These are phyloP conservation scores for Trichogramma dendrolimi DNA, from an alignment of 2,888 invertebrate genomes.

Conservation along the genomic window DNA sequence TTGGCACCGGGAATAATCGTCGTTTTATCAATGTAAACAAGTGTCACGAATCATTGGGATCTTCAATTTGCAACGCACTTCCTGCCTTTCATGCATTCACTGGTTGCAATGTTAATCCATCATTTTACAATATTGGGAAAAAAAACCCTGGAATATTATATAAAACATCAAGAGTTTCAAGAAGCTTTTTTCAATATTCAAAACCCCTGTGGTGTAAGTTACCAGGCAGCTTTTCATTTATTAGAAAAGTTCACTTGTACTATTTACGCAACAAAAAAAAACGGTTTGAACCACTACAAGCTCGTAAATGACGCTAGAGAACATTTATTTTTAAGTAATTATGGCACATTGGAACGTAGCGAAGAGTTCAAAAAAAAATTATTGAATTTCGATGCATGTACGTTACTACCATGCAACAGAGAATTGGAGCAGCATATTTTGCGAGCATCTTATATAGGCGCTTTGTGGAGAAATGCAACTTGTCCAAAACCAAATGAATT, in stretches of 20 bases:
- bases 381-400: too few relatives aligned
- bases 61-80: constrained; percentile 13
- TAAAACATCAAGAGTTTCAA: constrained; percentile 5
- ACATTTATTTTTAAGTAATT: too few relatives aligned
- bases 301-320: too few relatives aligned
- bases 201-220: background rate
- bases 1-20: constrained; percentile 24
- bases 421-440: too few relatives aligned
- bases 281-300: background rate
- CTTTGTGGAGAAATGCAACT: too few relatives aligned
- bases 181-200: constrained; percentile 2
- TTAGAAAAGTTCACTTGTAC: constrained; percentile 11
- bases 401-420: too few relatives aligned
- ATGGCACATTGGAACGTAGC: too few relatives aligned
- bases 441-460: too few relatives aligned
- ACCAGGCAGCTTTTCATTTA: constrained; percentile 2
- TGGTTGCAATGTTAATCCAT: constrained; percentile 29
- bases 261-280: constrained; percentile 10
- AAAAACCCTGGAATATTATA: constrained; percentile 6
- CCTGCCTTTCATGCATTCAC: constrained; percentile 29
- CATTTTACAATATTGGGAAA: constrained; percentile 45
- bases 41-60: constrained; percentile 21
- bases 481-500: too few relatives aligned
- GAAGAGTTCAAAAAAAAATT: too few relatives aligned
- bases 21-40: constrained; percentile 23